Evolutionary conservation across 1,140 invertebrate genomes (phyloP).

Genomic region (Cyclargus thomasi): DNA sequence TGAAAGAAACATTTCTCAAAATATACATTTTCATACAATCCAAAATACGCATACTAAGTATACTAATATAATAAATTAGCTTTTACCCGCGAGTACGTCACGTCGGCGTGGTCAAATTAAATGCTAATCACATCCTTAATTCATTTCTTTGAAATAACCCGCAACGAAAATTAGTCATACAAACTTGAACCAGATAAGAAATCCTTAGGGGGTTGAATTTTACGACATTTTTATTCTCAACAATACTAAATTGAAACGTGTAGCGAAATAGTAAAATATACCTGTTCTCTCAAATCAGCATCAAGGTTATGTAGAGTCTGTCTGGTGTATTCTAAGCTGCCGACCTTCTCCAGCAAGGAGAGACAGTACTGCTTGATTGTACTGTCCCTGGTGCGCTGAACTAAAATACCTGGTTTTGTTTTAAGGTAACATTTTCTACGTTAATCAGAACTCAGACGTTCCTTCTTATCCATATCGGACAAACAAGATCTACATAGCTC

Average conservation of each 20-base stretch:
- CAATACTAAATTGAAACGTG: neutral
- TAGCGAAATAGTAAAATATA: neutral
- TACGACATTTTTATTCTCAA: neutral
- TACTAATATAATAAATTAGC: too few species aligned
- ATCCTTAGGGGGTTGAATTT: too few species aligned
- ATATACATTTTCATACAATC: neutral
- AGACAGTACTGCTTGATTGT: constrained; percentile 27
- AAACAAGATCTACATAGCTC: neutral
- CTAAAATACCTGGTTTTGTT: constrained; percentile 25
- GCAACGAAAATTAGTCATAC: neutral
- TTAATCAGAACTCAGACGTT: too few species aligned
- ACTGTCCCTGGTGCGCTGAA: constrained; percentile 21
- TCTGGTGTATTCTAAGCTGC: constrained; percentile 26
- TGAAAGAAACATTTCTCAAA: neutral
- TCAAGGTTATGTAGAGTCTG: constrained; percentile 17
- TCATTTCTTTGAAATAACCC: too few species aligned
- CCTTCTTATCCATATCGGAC: too few species aligned
- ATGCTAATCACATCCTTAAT: too few species aligned
- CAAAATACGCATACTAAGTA: neutral
- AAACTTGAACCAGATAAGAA: too few species aligned
- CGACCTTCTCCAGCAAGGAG: constrained; percentile 23
- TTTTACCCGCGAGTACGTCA: too few species aligned
- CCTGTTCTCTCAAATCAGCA: constrained; percentile 11
- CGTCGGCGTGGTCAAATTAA: too few species aligned
- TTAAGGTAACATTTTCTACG: too few species aligned